A percentile compares a stretch with the other conserved stretches of the same genome.
phyloP scores from a whole-genome alignment of 2,888 invertebrate genomes.

The Apoderus coryli region DNA sequence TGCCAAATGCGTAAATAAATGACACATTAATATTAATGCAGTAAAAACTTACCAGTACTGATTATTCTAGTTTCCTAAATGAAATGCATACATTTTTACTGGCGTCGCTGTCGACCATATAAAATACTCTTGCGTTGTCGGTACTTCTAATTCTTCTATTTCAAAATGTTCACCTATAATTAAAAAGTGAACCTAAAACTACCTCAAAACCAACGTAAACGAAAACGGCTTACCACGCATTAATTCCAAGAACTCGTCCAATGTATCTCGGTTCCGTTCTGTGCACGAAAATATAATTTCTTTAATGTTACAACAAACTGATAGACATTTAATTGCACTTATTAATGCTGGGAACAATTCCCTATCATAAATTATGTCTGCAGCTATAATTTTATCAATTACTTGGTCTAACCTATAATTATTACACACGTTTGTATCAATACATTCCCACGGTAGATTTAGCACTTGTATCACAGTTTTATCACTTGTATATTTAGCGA shows the following conservation, averaged over 20 bases:
- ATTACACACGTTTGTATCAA: constrained; percentile 26
- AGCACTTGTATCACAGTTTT: constrained; percentile 20
- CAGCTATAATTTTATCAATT: constrained; percentile 40
- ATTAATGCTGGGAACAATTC: constrained; percentile 36
- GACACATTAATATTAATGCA: no score
- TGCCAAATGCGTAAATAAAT: no score
- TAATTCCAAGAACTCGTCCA: constrained; percentile 37
- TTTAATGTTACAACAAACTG: constrained; percentile 25
- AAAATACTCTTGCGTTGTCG: constrained; percentile 20
- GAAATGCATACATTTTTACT: constrained; percentile 19
- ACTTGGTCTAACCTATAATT: constrained; percentile 19
- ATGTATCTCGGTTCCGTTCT: constrained; percentile 50
- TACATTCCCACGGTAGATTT: constrained; percentile 37
- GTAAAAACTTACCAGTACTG: no score
- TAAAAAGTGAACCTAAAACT: not conserved
- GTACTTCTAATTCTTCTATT: constrained; percentile 17
- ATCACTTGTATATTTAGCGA: no score
- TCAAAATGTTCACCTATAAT: constrained; percentile 11
- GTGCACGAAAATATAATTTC: constrained; percentile 42
- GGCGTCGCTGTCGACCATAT: constrained; percentile 22
- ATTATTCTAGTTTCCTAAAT: no score
- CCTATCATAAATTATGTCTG: constrained; percentile 47
- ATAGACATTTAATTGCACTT: constrained; percentile 33
- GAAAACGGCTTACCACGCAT: constrained; percentile 21
- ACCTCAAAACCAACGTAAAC: no score